Evolutionary conservation across 2,113 vertebrate genomes (phyloP), one percentile per base, ranked within the genome.

Genomic region (Patagioenas fasciata): DNA sequence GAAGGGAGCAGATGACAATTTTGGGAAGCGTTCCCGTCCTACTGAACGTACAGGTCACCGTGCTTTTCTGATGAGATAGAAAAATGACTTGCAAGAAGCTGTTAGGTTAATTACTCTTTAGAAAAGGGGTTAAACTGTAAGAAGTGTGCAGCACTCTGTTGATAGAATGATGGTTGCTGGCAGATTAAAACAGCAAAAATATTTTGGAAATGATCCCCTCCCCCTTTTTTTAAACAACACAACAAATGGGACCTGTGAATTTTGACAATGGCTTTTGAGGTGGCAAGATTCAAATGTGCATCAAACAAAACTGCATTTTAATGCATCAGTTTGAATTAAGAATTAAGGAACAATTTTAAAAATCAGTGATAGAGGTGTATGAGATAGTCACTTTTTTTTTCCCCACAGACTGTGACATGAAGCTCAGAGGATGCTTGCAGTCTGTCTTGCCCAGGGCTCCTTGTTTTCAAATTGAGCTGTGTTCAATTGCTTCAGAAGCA

Each of bases 101-200:
- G 95, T 96, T 96, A 95, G 92, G 95, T 96, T 96, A 97, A 97
- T 96, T 97, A 94, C 83, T 93, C 85, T 75, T 95, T 90, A 92
- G 80, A 78, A 94, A 92, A 93, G 70, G 50, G 77, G 83, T 64
- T 95, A 54, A 91, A 91, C 92, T 91, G 70, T 94, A 93, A 95
- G 95, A 95, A 93, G 89, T 57, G 84, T 95, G 58, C 87, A 77
- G 58, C 58, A 65, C n/a, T 91, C 78, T 93, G 61, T 74, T 95
- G 82, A 92, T 81, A 87, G 85, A 92, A 60, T 67, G 86, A 72
- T 84, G 61, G 28, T 23, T 89, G 61, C 29, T 96, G 90, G 77
- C 65, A 86, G 61, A 95, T 86, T 71, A 93, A 93, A 95, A 61
- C 90, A 94, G 92, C 79, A 94, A 83, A 94, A 95, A 65, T 96